Percentiles rank a stretch among this genome's conserved stretches.
phyloP scores from a whole-genome alignment of 2,113 vertebrate species.

The Cephalopterus ornatus region DNA sequence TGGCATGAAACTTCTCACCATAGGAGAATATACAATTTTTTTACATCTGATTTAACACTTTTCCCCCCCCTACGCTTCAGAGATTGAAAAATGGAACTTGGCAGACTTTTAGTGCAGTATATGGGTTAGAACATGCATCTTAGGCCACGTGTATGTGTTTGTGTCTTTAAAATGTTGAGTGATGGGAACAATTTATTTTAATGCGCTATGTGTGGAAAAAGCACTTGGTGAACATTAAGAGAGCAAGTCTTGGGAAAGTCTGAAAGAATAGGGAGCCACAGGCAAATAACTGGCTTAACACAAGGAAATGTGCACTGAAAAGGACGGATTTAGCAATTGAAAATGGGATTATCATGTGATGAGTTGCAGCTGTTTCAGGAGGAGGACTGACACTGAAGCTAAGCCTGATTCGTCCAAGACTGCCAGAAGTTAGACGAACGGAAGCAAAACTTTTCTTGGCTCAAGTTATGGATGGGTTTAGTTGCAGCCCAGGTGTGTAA shows the following conservation, averaged over 20 bases:
- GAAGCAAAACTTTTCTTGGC: background rate
- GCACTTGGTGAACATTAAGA: background rate
- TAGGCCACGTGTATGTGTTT: background rate
- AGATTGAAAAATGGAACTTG: background rate
- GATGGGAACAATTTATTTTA: background rate
- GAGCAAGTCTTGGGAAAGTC: background rate
- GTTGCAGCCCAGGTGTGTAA: background rate
- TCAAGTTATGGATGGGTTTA: background rate
- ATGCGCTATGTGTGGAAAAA: background rate
- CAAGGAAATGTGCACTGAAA: background rate
- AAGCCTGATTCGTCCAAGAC: background rate
- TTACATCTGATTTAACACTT: background rate
- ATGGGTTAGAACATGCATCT: background rate
- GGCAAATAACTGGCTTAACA: background rate
- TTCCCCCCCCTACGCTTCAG: rapidly evolving
- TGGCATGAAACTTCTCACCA: background rate
- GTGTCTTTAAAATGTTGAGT: background rate
- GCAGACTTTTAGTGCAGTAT: background rate
- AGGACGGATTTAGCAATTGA: background rate
- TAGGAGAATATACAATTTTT: background rate
- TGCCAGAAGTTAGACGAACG: background rate
- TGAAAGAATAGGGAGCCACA: background rate
- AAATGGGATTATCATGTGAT: background rate
- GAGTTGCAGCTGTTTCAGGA: background rate
- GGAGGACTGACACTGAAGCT: background rate